These are phyloP conservation scores for Aphelinus atriplicis DNA, from an alignment of 1,140 invertebrate genomes.

Conservation along the genomic window DNA sequence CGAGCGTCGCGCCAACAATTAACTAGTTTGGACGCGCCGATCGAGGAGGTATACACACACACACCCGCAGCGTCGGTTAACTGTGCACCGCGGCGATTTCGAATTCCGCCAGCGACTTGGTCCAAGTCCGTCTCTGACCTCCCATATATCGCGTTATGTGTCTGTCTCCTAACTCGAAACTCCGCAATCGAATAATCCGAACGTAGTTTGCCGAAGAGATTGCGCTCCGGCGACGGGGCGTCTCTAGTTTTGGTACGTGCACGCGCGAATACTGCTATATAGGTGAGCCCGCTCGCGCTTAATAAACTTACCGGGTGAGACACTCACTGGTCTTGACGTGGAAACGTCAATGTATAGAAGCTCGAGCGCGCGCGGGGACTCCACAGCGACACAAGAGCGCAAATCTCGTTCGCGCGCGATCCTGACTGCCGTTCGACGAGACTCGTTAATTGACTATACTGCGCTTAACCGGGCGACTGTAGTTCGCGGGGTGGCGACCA, in stretches of 20 bases:
- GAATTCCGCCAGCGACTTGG: constrained; percentile 9
- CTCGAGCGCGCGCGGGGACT: not conserved
- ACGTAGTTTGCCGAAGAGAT: constrained; percentile 15
- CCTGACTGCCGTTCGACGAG: too few species aligned
- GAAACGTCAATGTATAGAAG: too few species aligned
- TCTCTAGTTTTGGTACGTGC: constrained; percentile 10
- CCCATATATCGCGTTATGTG: not conserved
- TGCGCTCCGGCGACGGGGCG: not conserved
- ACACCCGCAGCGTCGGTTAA: not conserved
- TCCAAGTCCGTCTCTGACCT: constrained; percentile 13
- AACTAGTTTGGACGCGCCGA: not conserved
- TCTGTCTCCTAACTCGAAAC: not conserved
- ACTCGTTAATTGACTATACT: too few species aligned
- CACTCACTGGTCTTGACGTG: not conserved
- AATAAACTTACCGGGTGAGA: not conserved
- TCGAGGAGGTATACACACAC: too few species aligned
- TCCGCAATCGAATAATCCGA: constrained; percentile 18
- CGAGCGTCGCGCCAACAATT: not conserved
- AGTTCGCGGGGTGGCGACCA: too few species aligned
- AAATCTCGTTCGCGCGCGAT: too few species aligned
- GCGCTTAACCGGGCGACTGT: too few species aligned
- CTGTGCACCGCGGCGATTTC: not conserved
- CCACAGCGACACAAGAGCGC: too few species aligned
- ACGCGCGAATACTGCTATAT: not conserved
- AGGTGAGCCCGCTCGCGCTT: not conserved